Evolutionary conservation across 2,888 invertebrate species (phyloP).

Genomic region (Polymixis lichenea): DNA sequence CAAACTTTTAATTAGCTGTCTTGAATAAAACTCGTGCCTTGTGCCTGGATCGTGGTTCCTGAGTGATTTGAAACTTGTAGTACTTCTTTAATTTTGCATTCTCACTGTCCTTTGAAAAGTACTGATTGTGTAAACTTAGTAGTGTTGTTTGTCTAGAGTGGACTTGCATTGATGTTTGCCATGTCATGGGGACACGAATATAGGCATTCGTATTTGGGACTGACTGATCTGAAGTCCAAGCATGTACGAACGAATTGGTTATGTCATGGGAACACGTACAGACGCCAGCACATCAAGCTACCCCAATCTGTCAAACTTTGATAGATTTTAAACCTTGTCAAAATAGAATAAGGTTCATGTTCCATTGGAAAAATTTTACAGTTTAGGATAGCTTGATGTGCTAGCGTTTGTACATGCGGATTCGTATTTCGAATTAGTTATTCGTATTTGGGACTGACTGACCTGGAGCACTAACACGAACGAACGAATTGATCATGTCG

Average conservation of each 20-base stretch:
- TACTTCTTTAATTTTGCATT: conserved; percentile 27
- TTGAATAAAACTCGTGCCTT: conserved; percentile 17
- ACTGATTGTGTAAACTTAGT: neutral
- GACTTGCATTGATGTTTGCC: neutral
- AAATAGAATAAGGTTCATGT: too few relatives aligned
- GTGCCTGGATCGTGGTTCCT: neutral
- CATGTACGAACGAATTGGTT: neutral
- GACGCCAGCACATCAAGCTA: too few relatives aligned
- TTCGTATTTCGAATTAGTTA: too few relatives aligned
- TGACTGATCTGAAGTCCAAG: neutral
- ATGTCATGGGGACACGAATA: neutral
- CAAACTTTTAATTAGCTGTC: conserved; percentile 51
- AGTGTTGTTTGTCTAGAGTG: neutral
- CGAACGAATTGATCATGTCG: too few relatives aligned
- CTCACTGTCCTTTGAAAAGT: conserved; percentile 22
- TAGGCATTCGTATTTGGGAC: neutral
- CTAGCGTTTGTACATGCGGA: too few relatives aligned
- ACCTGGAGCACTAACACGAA: too few relatives aligned
- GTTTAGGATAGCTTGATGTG: too few relatives aligned
- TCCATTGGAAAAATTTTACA: too few relatives aligned
- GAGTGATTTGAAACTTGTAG: conserved; percentile 41
- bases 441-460: neutral
- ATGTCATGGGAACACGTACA: too few relatives aligned
- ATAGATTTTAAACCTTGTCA: too few relatives aligned
- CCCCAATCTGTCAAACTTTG: too few relatives aligned